phyloP scores from a whole-genome alignment of 2,888 invertebrate species.

The Zelleria hepariella region DNA sequence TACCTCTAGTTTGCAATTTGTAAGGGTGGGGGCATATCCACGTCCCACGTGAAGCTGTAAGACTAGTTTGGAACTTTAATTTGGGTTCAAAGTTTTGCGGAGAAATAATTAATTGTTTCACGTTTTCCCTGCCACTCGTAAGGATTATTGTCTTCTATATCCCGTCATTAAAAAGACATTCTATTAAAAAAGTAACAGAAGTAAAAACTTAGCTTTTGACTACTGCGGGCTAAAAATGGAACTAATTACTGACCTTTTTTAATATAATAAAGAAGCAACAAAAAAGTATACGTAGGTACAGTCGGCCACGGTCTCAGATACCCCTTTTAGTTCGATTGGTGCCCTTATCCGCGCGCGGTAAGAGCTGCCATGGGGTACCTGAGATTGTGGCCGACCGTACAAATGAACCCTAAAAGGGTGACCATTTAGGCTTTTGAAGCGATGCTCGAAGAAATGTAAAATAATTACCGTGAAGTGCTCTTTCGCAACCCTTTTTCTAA shows the following conservation, averaged over 20 bases:
- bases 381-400: no score
- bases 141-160: not conserved
- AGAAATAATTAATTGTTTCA: slow-evolving; percentile 15
- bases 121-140: not conserved
- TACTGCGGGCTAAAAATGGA: not conserved
- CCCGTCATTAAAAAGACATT: no score
- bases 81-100: slow-evolving; percentile 30
- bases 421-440: slow-evolving; percentile 28
- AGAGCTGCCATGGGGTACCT: no score
- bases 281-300: no score
- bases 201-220: not conserved
- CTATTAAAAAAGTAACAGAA: no score
- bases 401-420: slow-evolving; percentile 19
- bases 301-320: no score
- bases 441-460: slow-evolving; percentile 54
- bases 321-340: no score
- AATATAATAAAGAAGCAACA: no score
- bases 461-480: slow-evolving; percentile 62
- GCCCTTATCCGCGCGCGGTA: no score
- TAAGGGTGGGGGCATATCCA: slow-evolving; percentile 8
- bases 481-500: slow-evolving; percentile 56
- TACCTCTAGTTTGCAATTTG: no score
- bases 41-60: no score
- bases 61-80: slow-evolving; percentile 34
- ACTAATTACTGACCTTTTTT: no score